Evolutionary conservation across 2,113 vertebrate species (phyloP).

Genomic region (Puffinus mauretanicus): DNA sequence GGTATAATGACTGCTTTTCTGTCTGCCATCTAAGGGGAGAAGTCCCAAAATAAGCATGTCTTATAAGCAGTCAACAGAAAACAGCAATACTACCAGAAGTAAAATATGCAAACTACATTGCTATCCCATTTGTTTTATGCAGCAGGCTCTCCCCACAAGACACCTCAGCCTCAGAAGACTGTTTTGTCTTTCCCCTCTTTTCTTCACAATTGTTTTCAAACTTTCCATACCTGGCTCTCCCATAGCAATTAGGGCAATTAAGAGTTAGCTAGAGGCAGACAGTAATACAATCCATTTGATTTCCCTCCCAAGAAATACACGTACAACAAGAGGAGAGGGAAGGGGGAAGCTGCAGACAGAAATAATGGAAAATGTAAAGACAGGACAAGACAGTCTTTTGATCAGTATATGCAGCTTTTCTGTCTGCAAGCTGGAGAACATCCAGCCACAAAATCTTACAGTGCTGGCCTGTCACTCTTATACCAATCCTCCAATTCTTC

Average conservation of each 20-base stretch:
- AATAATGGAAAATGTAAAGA: neutral
- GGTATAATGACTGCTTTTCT: neutral
- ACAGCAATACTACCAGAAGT: neutral
- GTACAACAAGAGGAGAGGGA: neutral
- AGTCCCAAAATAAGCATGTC: neutral
- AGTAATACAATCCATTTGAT: neutral
- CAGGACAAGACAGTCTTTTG: neutral
- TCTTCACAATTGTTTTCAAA: neutral
- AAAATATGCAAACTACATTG: neutral
- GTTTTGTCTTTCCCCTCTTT: neutral
- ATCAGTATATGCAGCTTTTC: neutral
- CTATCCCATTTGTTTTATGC: neutral
- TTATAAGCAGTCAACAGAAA: neutral
- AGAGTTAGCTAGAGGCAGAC: neutral
- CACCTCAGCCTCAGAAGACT: neutral
- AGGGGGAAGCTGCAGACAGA: neutral
- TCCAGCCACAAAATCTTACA: neutral
- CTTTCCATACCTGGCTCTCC: neutral
- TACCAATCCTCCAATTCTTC: neutral
- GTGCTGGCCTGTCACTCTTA: fast-evolving
- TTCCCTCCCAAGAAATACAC: neutral
- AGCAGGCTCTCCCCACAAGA: neutral
- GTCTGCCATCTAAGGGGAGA: neutral
- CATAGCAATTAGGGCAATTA: neutral
- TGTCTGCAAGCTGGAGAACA: neutral